These are phyloP conservation scores for Cryptomyrus ogoouensis DNA, from an alignment of 2,113 vertebrate species.

Conservation along the genomic window DNA sequence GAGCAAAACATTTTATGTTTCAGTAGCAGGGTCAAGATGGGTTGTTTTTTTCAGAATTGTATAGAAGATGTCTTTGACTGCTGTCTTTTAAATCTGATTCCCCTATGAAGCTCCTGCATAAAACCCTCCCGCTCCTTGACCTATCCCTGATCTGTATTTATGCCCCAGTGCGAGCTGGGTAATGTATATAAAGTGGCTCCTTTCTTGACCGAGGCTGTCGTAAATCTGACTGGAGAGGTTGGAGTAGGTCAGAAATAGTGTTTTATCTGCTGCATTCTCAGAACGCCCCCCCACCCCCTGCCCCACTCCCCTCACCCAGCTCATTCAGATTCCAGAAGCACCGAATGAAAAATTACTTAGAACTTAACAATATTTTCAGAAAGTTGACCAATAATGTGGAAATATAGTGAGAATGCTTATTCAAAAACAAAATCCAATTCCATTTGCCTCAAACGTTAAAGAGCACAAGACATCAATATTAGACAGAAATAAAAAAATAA, in stretches of 20 bases:
- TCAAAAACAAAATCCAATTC: not conserved
- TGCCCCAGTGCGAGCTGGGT: not conserved
- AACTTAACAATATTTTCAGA: not conserved
- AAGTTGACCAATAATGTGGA: not conserved
- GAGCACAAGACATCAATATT: not conserved
- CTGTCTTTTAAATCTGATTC: not conserved
- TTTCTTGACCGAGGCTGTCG: constrained; percentile 38
- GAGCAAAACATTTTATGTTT: not conserved
- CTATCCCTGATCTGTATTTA: not conserved
- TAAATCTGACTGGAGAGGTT: constrained; percentile 41
- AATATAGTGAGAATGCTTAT: not conserved
- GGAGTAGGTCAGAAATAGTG: not conserved
- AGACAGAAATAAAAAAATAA: not conserved
- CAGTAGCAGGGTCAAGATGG: not conserved
- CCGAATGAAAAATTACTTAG: constrained; percentile 38
- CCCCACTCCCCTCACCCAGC: constrained; percentile 33
- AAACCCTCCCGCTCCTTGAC: not conserved
- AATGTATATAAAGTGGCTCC: constrained; percentile 45
- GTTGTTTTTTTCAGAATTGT: not conserved
- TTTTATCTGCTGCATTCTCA: constrained; percentile 32
- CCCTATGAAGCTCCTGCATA: not conserved
- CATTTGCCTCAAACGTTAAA: not conserved
- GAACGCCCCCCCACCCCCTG: too few relatives aligned
- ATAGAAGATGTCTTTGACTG: not conserved
- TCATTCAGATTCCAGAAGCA: constrained; percentile 39